These are phyloP conservation scores for Caenorhabditis sp. DNA, from an alignment of 2,888 invertebrate species.

Conservation along the genomic window DNA sequence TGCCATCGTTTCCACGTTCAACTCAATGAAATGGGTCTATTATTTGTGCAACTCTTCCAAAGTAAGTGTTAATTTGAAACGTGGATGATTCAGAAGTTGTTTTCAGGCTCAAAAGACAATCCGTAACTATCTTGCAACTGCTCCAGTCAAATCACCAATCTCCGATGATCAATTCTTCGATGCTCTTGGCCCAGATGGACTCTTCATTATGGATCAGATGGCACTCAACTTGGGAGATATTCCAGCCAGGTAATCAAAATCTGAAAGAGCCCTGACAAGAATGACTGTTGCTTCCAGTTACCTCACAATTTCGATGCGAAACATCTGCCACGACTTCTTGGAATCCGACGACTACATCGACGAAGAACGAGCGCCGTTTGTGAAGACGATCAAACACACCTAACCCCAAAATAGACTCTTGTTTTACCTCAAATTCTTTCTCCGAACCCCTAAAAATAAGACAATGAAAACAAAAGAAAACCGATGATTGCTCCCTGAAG, in stretches of 20 bases:
- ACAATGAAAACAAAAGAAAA: conserved; percentile 44
- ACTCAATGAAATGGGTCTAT: conserved; percentile 76
- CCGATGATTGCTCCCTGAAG: conserved; percentile 42
- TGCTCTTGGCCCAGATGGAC: conserved; percentile 78
- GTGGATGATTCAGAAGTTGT: not conserved
- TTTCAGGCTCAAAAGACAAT: conserved; percentile 56
- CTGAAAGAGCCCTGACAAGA: not conserved
- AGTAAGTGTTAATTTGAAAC: conserved; percentile 18
- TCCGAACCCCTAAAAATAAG: conserved; percentile 21
- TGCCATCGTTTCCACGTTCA: conserved; percentile 75
- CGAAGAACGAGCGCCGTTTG: conserved; percentile 55
- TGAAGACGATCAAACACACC: conserved; percentile 52
- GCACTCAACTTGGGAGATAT: conserved; percentile 81
- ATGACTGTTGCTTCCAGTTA: conserved; percentile 75
- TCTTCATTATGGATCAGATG: conserved; percentile 81
- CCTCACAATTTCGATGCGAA: conserved; percentile 79
- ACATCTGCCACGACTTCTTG: conserved; percentile 67
- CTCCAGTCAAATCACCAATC: conserved; percentile 55
- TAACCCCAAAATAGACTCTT: conserved; percentile 7
- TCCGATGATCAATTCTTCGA: conserved; percentile 65
- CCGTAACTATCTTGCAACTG: conserved; percentile 63
- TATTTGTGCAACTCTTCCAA: conserved; percentile 68
- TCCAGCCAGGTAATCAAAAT: conserved; percentile 76
- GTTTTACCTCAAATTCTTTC: conserved; percentile 31
- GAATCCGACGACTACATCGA: conserved; percentile 68